A percentile compares a stretch with the other conserved stretches of the same genome.
Evolutionary conservation across 2,888 invertebrate species (phyloP).

Genomic region (Zygothrica quintamaculata): DNA sequence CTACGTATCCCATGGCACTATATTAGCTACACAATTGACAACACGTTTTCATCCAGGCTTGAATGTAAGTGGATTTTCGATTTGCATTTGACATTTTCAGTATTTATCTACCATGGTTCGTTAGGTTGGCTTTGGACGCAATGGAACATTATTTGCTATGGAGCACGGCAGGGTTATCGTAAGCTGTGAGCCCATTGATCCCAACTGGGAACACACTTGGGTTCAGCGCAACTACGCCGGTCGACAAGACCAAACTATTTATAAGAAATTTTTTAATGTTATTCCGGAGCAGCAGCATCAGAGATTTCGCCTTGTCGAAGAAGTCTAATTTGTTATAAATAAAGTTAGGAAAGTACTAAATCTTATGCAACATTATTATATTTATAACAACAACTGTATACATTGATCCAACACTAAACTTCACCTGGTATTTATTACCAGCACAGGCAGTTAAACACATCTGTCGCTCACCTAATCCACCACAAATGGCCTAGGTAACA

Average conservation of each 20-base stretch:
- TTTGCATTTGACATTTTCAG: background rate
- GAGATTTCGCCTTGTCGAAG: conserved; percentile 91
- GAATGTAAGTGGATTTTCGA: conserved; percentile 86
- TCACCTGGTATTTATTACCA: too few relatives aligned
- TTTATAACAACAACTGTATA: too few relatives aligned
- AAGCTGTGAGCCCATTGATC: conserved; percentile 92
- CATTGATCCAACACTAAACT: too few relatives aligned
- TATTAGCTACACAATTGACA: conserved; percentile 89
- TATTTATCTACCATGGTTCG: too few relatives aligned
- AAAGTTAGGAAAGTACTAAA: too few relatives aligned
- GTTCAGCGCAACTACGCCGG: conserved; percentile 88
- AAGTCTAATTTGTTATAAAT: conserved; percentile 85
- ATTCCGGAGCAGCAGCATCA: conserved; percentile 91
- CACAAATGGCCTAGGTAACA: too few relatives aligned
- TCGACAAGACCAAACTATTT: conserved; percentile 88
- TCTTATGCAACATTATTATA: too few relatives aligned
- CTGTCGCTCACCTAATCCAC: too few relatives aligned
- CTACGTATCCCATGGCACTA: conserved; percentile 87
- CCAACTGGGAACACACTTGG: conserved; percentile 92
- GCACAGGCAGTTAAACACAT: too few relatives aligned
- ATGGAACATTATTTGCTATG: conserved; percentile 92
- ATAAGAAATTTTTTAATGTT: conserved; percentile 94
- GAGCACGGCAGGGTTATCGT: conserved; percentile 91
- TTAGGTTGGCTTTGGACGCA: conserved; percentile 92
- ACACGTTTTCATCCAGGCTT: conserved; percentile 92